Conservation (phyloP, 1,140 invertebrate genomes). For the Polypedilum vanderplanki region DNA sequence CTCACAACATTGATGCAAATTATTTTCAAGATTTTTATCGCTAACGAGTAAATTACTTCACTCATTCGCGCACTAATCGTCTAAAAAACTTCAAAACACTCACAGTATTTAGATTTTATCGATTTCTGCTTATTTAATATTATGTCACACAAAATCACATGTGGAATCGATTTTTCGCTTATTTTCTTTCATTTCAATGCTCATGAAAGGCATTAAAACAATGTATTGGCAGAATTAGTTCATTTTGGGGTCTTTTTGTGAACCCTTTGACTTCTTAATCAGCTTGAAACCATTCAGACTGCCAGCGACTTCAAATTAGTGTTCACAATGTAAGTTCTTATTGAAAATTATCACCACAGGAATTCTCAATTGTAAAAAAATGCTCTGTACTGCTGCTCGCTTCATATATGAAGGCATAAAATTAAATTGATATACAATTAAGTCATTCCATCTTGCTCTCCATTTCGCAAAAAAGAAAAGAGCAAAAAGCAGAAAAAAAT, state of each 20-base stretch:
- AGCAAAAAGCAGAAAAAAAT: too few species aligned
- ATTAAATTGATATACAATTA: background rate
- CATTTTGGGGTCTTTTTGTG: background rate
- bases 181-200: background rate
- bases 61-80: too few species aligned
- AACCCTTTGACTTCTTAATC: constrained; percentile 11
- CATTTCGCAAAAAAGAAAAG: background rate
- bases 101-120: background rate
- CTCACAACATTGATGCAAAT: too few species aligned
- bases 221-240: background rate
- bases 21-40: too few species aligned
- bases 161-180: background rate
- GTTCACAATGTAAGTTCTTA: background rate
- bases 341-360: background rate
- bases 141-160: background rate
- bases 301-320: background rate
- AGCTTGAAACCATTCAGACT: background rate
- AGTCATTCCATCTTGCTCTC: background rate
- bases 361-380: too few species aligned
- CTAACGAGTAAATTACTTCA: too few species aligned
- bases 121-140: background rate
- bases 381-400: too few species aligned
- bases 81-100: too few species aligned
- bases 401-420: background rate
- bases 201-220: background rate